Conservation (phyloP, 2,113 vertebrate species). For the Sapayoa aenigma region DNA sequence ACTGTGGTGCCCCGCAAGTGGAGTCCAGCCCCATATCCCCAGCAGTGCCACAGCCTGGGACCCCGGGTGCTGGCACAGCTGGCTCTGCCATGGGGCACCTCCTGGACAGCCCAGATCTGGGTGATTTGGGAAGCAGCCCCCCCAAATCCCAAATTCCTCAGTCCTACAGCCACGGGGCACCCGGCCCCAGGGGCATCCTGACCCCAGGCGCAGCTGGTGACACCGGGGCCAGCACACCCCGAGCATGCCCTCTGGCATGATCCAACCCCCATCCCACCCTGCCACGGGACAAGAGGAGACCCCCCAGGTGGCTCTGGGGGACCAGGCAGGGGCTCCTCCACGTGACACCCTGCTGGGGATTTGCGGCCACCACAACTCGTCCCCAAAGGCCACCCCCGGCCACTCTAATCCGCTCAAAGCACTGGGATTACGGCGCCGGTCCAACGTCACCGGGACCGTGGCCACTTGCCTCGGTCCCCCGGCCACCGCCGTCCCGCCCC, state of each 20-base stretch:
- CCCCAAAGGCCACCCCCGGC: neutral
- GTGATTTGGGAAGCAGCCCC: neutral
- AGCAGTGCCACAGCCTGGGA: accelerated
- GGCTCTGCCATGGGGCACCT: neutral
- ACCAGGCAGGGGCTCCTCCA: neutral
- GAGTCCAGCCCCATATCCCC: neutral
- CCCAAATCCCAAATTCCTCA: neutral
- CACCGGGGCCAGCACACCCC: neutral
- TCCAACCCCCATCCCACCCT: neutral
- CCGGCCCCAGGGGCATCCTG: accelerated
- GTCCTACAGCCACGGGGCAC: neutral
- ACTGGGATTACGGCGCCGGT: neutral
- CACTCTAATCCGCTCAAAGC: constrained; percentile 25
- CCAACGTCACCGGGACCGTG: neutral
- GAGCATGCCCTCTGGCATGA: neutral
- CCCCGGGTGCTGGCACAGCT: too few species aligned
- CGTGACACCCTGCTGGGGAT: neutral
- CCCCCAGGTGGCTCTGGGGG: neutral
- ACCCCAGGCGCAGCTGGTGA: neutral
- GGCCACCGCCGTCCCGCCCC: neutral
- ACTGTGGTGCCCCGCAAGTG: accelerated
- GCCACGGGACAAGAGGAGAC: neutral
- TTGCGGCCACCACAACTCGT: neutral
- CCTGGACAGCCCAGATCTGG: too few species aligned
- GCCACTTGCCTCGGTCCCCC: neutral